phyloP scores from a whole-genome alignment of 2,888 invertebrate species.

The Agrochola lychnidis region DNA sequence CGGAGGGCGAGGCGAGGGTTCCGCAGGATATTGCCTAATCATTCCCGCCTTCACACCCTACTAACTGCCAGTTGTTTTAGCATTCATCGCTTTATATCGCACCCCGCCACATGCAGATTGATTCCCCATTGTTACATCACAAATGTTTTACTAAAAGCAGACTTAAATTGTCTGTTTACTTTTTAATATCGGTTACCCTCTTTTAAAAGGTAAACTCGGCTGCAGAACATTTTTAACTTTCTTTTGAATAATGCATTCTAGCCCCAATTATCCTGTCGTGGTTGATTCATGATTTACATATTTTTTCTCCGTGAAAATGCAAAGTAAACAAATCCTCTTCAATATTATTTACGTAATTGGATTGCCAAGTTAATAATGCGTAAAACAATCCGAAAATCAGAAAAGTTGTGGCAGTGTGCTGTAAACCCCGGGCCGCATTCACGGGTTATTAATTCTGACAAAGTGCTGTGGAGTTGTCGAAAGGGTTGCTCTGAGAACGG shows the following conservation, averaged over 20 bases:
- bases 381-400: conserved; percentile 89
- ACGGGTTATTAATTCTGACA: conserved; percentile 89
- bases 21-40: conserved; percentile 89
- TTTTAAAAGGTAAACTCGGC: conserved; percentile 20
- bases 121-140: conserved; percentile 82
- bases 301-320: conserved; percentile 60
- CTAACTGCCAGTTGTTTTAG: conserved; percentile 89
- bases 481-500: conserved; percentile 86
- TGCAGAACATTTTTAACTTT: conserved; percentile 30
- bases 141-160: conserved; percentile 78
- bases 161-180: conserved; percentile 68
- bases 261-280: conserved; percentile 54
- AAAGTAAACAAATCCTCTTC: conserved; percentile 73
- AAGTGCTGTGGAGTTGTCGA: conserved; percentile 82
- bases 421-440: conserved; percentile 80
- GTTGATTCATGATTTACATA: conserved; percentile 57
- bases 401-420: conserved; percentile 81
- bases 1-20: conserved; percentile 82
- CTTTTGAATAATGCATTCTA: conserved; percentile 61
- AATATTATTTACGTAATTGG: conserved; percentile 87
- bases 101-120: conserved; percentile 78
- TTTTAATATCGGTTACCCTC: conserved; percentile 63
- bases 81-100: conserved; percentile 85
- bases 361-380: conserved; percentile 89
- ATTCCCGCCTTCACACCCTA: conserved; percentile 89